Base-by-base conservation (phyloP, 2,888 invertebrate genomes). In the Nyleta sp. region DNA sequence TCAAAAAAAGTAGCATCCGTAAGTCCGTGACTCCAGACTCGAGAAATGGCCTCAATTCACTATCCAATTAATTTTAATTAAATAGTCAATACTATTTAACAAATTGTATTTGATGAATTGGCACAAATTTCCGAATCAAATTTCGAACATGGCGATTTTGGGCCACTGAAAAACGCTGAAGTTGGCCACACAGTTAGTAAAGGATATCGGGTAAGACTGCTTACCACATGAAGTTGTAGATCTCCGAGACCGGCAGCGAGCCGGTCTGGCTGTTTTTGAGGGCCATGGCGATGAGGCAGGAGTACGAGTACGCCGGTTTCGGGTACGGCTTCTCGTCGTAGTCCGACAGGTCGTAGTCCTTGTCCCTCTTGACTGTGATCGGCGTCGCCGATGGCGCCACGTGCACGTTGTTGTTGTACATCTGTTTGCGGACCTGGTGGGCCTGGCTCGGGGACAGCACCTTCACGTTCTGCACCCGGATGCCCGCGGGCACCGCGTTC, bases 181-280 rank as follows among this genome's bases (percentile, higher is more conserved):
- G n/a, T n/a, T 28, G 5, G 28, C 28, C 28, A 28, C 28, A 28
- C 28, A 28, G 8, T 28, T 28, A 28, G 4, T 28, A 28, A 28
- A 28, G 5, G 4, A 28, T 28, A 28, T 28, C 4, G 28, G 8
- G 35, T 38, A 38, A n/a, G n/a, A n/a, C n/a, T n/a, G n/a, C 75
- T 62, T 92, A 97, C 96, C 98, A 99, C 96, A 99, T 98, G 89
- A 99, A 99, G 90, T 97, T 98, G 91, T 99, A 99, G 84, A 99
- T 99, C 92, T 99, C 99, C 10, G 98, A 98, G 33, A 99, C 99
- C 2, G 99, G 99, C 86, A 99, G 91, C 86, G 97, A 97, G 65
- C 99, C 99, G 65, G 96, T 96, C 84, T 95, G 94, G 78, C 98
- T 98, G 91, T 99, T 99, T 91, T 99, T 99, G 80, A 99, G 92